Percentiles rank a stretch among this genome's conserved stretches.
Evolutionary conservation across 2,113 vertebrate genomes (phyloP).

Genomic region (Bettongia penicillata): DNA sequence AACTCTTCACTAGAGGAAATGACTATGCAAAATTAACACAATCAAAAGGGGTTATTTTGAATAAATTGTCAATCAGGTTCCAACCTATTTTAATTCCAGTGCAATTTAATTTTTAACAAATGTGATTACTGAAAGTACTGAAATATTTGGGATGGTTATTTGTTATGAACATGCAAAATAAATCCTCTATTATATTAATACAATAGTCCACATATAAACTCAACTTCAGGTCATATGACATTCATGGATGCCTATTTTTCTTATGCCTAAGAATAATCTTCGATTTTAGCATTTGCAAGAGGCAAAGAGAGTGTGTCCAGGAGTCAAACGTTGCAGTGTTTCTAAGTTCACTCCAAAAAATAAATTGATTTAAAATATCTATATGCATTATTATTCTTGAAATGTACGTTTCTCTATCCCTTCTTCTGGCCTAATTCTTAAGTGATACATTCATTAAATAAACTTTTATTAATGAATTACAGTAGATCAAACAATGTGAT

Average conservation of each 20-base stretch:
- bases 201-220: background rate
- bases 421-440: background rate
- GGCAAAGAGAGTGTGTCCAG: background rate
- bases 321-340: background rate
- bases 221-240: background rate
- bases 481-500: background rate
- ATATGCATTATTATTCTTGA: background rate
- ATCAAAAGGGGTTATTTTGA: conserved; percentile 48
- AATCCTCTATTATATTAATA: background rate
- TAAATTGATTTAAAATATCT: background rate
- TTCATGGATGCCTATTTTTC: background rate
- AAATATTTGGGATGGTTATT: conserved; percentile 27
- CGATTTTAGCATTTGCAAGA: background rate
- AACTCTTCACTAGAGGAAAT: conserved; percentile 43
- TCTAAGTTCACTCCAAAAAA: background rate
- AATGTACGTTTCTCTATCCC: background rate
- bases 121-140: conserved; percentile 45
- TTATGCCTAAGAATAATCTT: background rate
- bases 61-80: conserved; percentile 6
- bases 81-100: conserved; percentile 9
- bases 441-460: background rate
- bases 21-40: conserved; percentile 8
- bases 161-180: conserved; percentile 34
- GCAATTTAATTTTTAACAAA: conserved; percentile 12
- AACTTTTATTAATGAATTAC: background rate